Conservation (phyloP, 2,888 invertebrate species). For the Blera fallax region DNA sequence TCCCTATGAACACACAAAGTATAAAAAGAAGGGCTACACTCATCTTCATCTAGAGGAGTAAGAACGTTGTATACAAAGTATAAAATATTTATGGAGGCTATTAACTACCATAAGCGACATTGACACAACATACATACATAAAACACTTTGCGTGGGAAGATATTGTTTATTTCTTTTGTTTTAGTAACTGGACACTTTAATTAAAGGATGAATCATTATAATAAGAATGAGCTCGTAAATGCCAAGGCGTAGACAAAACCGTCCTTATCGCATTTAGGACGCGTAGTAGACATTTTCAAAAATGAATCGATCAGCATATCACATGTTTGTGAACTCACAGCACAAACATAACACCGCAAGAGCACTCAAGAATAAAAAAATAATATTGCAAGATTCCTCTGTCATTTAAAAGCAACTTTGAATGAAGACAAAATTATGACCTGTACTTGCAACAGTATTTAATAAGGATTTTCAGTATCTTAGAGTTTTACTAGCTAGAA, state of each 20-base stretch:
- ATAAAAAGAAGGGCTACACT: conserved; percentile 5
- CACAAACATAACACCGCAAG: too few relatives aligned
- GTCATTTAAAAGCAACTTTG: too few relatives aligned
- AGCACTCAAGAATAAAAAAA: background rate
- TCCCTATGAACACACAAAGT: conserved; percentile 6
- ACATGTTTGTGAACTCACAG: too few relatives aligned
- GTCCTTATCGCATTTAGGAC: too few relatives aligned
- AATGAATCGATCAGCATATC: too few relatives aligned
- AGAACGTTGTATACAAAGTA: conserved; percentile 12
- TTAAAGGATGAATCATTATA: conserved; percentile 2
- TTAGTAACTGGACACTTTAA: conserved; percentile 23
- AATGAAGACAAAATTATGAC: too few relatives aligned
- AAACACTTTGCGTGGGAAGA: conserved; percentile 23
- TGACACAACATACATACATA: conserved; percentile 38
- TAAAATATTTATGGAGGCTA: conserved; percentile 18
- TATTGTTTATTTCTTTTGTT: conserved; percentile 6
- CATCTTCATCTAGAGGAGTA: background rate
- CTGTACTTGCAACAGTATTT: too few relatives aligned
- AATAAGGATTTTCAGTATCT: too few relatives aligned
- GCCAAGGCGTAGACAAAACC: background rate
- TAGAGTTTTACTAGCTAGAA: background rate
- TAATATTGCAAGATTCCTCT: too few relatives aligned
- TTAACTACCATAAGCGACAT: conserved; percentile 39
- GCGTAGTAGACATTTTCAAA: too few relatives aligned
- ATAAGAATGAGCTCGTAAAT: background rate